These are phyloP conservation scores for Isurus oxyrinchus DNA, from an alignment of 2,113 vertebrate species.

Conservation along the genomic window DNA sequence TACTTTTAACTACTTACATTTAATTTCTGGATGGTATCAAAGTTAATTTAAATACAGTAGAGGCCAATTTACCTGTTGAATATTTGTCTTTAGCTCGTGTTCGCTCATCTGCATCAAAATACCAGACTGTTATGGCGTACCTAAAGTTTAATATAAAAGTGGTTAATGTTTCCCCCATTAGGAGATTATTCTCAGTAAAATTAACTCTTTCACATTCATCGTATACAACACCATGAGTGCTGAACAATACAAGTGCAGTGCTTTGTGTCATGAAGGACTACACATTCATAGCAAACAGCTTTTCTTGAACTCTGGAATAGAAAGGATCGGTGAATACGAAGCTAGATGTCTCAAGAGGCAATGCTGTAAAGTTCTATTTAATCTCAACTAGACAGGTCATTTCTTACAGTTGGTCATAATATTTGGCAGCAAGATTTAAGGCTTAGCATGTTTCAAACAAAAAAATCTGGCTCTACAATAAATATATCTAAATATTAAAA, in stretches of 20 bases:
- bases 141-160: constrained; percentile 52
- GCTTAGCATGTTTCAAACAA: background rate
- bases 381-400: background rate
- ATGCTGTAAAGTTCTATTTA: background rate
- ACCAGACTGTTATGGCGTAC: constrained; percentile 99
- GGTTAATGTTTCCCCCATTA: constrained; percentile 37
- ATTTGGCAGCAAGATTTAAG: background rate
- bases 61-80: constrained; percentile 71
- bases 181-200: background rate
- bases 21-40: too few species aligned
- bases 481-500: background rate
- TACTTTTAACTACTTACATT: background rate
- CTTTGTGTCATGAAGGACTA: background rate
- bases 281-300: background rate
- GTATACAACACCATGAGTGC: background rate
- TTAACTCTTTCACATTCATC: background rate
- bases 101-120: constrained; percentile 95
- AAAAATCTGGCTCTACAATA: background rate
- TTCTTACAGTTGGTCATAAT: background rate
- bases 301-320: background rate
- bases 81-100: constrained; percentile 96
- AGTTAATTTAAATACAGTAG: background rate
- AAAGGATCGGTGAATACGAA: background rate
- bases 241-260: background rate
- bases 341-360: background rate